These are phyloP conservation scores for Oegoconia quadripuncta DNA, from an alignment of 2,888 invertebrate genomes.

Conservation along the genomic window DNA sequence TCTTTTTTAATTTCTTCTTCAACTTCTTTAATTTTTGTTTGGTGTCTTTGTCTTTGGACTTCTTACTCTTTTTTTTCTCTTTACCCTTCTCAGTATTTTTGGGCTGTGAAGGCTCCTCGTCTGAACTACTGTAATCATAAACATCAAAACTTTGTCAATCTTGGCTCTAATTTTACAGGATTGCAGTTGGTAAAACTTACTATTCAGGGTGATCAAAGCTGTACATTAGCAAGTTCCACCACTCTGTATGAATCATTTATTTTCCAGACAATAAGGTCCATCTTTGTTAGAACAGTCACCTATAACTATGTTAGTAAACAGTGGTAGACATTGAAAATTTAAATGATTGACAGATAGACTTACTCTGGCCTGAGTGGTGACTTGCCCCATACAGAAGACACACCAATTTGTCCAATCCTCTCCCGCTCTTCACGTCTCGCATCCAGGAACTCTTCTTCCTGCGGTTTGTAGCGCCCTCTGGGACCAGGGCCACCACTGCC, in stretches of 20 bases:
- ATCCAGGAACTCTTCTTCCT: constrained; percentile 84
- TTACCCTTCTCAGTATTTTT: constrained; percentile 42
- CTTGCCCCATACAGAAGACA: constrained; percentile 85
- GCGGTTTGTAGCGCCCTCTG: constrained; percentile 53
- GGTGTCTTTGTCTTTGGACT: constrained; percentile 70
- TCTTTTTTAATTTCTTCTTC: constrained; percentile 76
- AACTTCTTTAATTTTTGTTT: constrained; percentile 79
- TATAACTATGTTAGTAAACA: no score
- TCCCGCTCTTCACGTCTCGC: constrained; percentile 86
- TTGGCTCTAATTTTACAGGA: no score
- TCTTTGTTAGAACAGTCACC: no score
- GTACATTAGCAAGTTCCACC: no score
- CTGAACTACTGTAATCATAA: constrained; percentile 45
- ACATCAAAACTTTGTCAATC: no score
- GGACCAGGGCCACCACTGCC: constrained; percentile 34
- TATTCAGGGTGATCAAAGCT: no score
- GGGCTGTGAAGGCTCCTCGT: constrained; percentile 61
- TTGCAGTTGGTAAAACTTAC: no score
- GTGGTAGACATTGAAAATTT: no score
- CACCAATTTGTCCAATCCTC: constrained; percentile 84
- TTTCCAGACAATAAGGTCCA: no score
- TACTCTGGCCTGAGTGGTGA: constrained; percentile 85
- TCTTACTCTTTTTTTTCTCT: constrained; percentile 67
- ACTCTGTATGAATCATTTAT: no score
- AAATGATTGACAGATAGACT: no score